phyloP scores from a whole-genome alignment of 2,888 invertebrate species.

The Melipona beecheii region DNA sequence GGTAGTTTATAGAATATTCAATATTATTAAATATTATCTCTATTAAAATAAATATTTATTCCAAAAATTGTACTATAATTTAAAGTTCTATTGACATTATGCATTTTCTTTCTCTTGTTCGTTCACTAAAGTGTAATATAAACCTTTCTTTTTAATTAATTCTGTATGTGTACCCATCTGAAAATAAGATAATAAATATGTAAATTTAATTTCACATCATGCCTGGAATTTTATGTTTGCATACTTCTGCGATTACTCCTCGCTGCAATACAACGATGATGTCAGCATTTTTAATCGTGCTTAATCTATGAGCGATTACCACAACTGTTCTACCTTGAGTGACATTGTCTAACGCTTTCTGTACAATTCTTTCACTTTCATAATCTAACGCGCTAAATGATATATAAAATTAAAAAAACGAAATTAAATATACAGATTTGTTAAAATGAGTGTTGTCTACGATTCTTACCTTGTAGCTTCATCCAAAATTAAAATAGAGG shows the following conservation, averaged over 20 bases:
- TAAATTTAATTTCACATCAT: conserved; percentile 8
- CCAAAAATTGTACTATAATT: conserved; percentile 30
- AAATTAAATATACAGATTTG: neutral
- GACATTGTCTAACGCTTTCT: conserved; percentile 93
- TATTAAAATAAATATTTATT: conserved; percentile 38
- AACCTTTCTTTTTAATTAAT: conserved; percentile 90
- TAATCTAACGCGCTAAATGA: conserved; percentile 93
- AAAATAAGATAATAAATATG: conserved; percentile 41
- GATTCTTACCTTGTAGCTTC: conserved; percentile 94
- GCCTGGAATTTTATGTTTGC: conserved; percentile 24
- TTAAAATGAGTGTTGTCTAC: neutral
- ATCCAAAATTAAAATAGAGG: conserved; percentile 94
- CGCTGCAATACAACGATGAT: conserved; percentile 95
- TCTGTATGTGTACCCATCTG: conserved; percentile 93
- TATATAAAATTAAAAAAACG: conserved; percentile 1
- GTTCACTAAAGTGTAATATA: conserved; percentile 93
- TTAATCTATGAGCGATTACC: conserved; percentile 97
- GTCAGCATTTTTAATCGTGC: conserved; percentile 96
- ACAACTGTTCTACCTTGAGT: conserved; percentile 94
- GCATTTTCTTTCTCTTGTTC: conserved; percentile 88
- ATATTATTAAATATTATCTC: conserved; percentile 1
- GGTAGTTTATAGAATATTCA: conserved; percentile 26
- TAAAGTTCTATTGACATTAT: conserved; percentile 49
- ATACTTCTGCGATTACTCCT: conserved; percentile 93
- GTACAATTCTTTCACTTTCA: conserved; percentile 95